Percentiles rank a stretch among this genome's conserved stretches.
Evolutionary conservation across 2,113 vertebrate species (phyloP).

Genomic region (Cardinalis cardinalis): DNA sequence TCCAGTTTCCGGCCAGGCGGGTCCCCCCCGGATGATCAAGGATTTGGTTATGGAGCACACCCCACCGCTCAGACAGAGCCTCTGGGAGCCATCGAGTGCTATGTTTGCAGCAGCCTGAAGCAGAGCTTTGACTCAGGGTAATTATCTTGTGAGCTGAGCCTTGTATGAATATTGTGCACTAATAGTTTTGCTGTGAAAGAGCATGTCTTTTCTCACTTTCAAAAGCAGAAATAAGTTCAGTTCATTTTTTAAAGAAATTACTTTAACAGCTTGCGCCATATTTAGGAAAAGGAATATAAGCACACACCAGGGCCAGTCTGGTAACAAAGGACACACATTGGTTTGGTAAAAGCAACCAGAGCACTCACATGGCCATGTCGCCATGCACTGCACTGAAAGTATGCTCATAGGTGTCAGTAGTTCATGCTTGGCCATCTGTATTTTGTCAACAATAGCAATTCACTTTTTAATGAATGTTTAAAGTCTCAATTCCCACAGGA

Average conservation of each 20-base stretch:
- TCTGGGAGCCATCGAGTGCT: background rate
- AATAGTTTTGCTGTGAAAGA: background rate
- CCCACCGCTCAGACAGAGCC: background rate
- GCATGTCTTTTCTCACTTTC: background rate
- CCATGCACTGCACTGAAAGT: slow-evolving; percentile 4
- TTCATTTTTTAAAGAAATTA: slow-evolving; percentile 19
- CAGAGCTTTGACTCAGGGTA: background rate
- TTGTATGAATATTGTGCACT: background rate
- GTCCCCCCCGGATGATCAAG: background rate
- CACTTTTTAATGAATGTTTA: slow-evolving; percentile 67
- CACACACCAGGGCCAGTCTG: background rate
- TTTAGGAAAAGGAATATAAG: background rate
- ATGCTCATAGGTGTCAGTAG: slow-evolving; percentile 30
- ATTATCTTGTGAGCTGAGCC: slow-evolving; percentile 16
- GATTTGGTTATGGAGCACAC: background rate
- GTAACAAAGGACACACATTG: background rate
- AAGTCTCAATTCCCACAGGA: slow-evolving; percentile 46
- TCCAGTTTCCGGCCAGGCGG: background rate
- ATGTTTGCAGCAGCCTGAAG: slow-evolving; percentile 4
- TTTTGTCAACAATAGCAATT: slow-evolving; percentile 67
- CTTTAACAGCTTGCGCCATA: background rate
- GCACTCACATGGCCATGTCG: background rate
- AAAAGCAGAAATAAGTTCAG: background rate
- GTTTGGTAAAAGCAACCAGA: slow-evolving; percentile 2
- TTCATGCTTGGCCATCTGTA: slow-evolving; percentile 56